phyloP scores from a whole-genome alignment of 2,797 vertebrate species.

The Manis javanica region DNA sequence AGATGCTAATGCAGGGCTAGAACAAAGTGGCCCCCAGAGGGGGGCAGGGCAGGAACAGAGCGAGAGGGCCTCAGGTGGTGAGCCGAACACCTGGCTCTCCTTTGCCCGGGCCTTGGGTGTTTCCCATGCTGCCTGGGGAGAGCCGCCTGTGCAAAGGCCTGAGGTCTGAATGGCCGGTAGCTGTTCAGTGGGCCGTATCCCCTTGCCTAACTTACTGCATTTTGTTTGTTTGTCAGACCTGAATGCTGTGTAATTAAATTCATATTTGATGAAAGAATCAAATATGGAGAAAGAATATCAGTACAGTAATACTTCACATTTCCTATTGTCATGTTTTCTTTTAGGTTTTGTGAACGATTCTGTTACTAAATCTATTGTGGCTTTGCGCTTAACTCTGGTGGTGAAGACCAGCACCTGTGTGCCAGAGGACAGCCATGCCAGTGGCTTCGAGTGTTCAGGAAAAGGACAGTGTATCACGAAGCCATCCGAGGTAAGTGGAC shows the following conservation, averaged over 20 bases:
- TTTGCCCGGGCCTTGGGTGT: background rate
- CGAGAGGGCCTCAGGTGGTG: too few species aligned
- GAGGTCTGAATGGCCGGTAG: background rate
- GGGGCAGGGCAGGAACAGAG: background rate
- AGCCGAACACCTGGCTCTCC: accelerated
- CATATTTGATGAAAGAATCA: background rate
- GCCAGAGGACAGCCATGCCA: conserved; percentile 89
- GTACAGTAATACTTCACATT: background rate
- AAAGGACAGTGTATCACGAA: conserved; percentile 94
- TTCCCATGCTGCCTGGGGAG: background rate
- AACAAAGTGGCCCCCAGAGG: background rate
- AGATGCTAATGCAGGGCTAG: background rate
- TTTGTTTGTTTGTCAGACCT: background rate
- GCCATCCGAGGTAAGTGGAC: conserved; percentile 91
- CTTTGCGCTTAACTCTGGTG: conserved; percentile 93
- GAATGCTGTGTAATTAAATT: background rate
- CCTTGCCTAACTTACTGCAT: background rate
- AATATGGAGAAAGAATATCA: background rate
- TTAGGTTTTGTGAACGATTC: conserved; percentile 92
- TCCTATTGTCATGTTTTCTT: background rate
- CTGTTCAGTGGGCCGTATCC: accelerated
- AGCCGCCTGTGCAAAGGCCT: too few species aligned
- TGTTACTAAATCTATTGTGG: conserved; percentile 91
- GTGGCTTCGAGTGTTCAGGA: conserved; percentile 92
- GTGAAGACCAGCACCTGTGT: conserved; percentile 95